These are phyloP conservation scores for Philypnodon macrostomus DNA, from an alignment of 2,797 vertebrate genomes.

Conservation along the genomic window DNA sequence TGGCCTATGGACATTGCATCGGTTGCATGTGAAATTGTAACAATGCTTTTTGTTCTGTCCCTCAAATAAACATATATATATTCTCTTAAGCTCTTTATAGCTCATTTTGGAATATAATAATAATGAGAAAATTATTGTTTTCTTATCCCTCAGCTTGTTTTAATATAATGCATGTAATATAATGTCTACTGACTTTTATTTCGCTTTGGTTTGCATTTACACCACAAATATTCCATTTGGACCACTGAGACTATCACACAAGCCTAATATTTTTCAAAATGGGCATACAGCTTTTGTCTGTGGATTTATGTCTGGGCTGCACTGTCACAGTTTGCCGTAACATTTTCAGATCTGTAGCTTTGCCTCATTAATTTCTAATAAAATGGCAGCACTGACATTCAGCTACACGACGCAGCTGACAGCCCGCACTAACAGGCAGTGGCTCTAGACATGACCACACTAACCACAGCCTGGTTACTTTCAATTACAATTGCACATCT, in stretches of 20 bases:
- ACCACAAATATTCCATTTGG: slow-evolving; percentile 1
- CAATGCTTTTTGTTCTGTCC: no score
- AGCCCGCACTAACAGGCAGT: slow-evolving; percentile 69
- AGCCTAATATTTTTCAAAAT: slow-evolving; percentile 13
- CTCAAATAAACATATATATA: no score
- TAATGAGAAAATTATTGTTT: no score
- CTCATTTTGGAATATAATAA: no score
- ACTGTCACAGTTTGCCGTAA: slow-evolving; percentile 51
- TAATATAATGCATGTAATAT: no score
- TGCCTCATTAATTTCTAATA: slow-evolving; percentile 71
- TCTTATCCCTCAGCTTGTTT: no score
- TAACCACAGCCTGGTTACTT: slow-evolving; percentile 63
- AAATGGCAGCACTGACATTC: slow-evolving; percentile 64
- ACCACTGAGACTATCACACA: slow-evolving; percentile 2
- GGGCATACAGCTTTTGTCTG: no score
- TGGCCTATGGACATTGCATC: no score
- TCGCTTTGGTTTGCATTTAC: slow-evolving; percentile 1
- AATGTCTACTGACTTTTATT: no score
- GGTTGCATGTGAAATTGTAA: no score
- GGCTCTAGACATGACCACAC: slow-evolving; percentile 68
- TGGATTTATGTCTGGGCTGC: slow-evolving; percentile 28
- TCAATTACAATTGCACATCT: slow-evolving; percentile 30
- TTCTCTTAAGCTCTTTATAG: no score
- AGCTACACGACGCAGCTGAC: slow-evolving; percentile 55
- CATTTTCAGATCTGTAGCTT: slow-evolving; percentile 39